These are phyloP conservation scores for Hypomecis punctinalis DNA, from an alignment of 2,888 invertebrate species.

Conservation along the genomic window DNA sequence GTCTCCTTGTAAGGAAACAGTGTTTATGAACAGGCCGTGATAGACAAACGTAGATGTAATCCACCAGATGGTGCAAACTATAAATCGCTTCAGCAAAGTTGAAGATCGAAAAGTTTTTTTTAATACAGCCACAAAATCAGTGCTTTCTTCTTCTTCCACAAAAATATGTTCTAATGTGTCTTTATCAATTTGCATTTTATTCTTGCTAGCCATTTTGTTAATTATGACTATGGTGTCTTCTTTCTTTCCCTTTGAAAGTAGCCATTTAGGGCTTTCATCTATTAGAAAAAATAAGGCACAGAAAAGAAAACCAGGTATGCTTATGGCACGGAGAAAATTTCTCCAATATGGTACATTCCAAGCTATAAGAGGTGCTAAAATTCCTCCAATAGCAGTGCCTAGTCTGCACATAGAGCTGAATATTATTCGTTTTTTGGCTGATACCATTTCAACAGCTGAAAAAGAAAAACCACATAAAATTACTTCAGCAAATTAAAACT, in stretches of 20 bases:
- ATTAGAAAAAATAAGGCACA: slow-evolving; percentile 87
- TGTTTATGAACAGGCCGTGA: slow-evolving; percentile 90
- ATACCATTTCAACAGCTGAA: slow-evolving; percentile 71
- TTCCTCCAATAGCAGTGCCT: slow-evolving; percentile 61
- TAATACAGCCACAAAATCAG: slow-evolving; percentile 56
- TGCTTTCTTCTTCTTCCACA: slow-evolving; percentile 49
- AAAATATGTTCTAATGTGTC: slow-evolving; percentile 52
- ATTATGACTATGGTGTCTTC: slow-evolving; percentile 87
- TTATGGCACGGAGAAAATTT: slow-evolving; percentile 86
- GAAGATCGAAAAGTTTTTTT: slow-evolving; percentile 66
- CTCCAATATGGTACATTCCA: slow-evolving; percentile 88
- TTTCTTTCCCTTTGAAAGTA: slow-evolving; percentile 88
- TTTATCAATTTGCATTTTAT: slow-evolving; percentile 64
- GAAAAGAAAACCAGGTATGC: slow-evolving; percentile 88
- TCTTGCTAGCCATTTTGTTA: slow-evolving; percentile 83
- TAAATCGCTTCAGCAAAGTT: slow-evolving; percentile 63
- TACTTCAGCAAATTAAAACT: too few relatives aligned
- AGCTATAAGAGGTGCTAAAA: slow-evolving; percentile 56
- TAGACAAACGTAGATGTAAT: slow-evolving; percentile 90
- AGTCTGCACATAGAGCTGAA: slow-evolving; percentile 58
- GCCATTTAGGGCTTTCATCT: slow-evolving; percentile 92
- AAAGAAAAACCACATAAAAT: too few relatives aligned
- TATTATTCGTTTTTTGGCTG: slow-evolving; percentile 63
- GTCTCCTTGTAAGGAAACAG: slow-evolving; percentile 89
- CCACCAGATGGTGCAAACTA: slow-evolving; percentile 76